A percentile compares a stretch with the other conserved stretches of the same genome.
Conservation (phyloP, 2,888 invertebrate species). For the Zelleria hepariella region DNA sequence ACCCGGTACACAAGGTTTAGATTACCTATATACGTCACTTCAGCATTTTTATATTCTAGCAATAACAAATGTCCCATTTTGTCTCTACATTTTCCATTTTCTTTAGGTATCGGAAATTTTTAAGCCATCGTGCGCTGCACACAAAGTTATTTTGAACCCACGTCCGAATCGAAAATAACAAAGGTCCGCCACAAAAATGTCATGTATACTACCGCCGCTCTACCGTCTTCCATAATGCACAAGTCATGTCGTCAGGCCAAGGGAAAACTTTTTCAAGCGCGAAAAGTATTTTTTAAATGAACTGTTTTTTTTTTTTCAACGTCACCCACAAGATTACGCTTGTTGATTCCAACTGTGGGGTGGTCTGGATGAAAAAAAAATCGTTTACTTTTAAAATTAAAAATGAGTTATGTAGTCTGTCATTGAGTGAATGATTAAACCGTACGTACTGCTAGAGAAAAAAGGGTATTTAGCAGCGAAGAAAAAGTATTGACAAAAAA, state of each 20-base stretch:
- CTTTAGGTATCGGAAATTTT: too few relatives aligned
- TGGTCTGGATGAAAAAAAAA: slow-evolving; percentile 14
- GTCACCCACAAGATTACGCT: slow-evolving; percentile 62
- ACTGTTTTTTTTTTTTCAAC: slow-evolving; percentile 40
- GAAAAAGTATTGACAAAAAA: too few relatives aligned
- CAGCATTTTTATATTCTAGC: too few relatives aligned
- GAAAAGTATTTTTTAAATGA: slow-evolving; percentile 10
- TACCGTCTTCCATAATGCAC: slow-evolving; percentile 45
- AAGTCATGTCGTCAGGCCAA: slow-evolving; percentile 49
- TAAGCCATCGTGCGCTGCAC: too few relatives aligned
- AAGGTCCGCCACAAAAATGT: neutral
- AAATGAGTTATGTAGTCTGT: neutral
- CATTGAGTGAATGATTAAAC: too few relatives aligned
- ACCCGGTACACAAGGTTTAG: too few relatives aligned
- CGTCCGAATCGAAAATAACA: neutral
- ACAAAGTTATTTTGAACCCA: too few relatives aligned
- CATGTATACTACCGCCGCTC: slow-evolving; percentile 8
- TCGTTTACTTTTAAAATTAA: neutral
- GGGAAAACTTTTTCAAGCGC: slow-evolving; percentile 27
- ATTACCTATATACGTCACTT: too few relatives aligned
- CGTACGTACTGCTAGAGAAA: too few relatives aligned
- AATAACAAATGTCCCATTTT: too few relatives aligned
- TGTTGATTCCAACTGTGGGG: slow-evolving; percentile 41
- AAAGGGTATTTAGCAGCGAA: too few relatives aligned
- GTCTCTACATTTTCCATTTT: too few relatives aligned